Percentiles rank a stretch among this genome's conserved stretches.
Evolutionary conservation across 2,113 vertebrate genomes (phyloP).

Genomic region (Mellivora capensis): DNA sequence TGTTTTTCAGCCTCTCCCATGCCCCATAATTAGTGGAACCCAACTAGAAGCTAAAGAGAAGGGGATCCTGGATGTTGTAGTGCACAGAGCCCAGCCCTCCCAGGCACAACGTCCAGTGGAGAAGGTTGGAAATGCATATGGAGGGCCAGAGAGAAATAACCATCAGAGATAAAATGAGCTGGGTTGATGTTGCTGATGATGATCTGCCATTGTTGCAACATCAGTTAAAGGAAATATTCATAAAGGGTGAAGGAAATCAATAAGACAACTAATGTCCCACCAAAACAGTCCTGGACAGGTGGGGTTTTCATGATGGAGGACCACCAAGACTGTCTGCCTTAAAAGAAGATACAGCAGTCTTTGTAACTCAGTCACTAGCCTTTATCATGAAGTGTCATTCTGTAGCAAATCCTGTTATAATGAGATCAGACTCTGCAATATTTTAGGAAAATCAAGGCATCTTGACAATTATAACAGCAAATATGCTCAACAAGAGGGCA

Average conservation of each 20-base stretch:
- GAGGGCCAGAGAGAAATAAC: not conserved
- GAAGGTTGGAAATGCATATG: not conserved
- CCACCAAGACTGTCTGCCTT: not conserved
- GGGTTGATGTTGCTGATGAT: not conserved
- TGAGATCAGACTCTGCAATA: not conserved
- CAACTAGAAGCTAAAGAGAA: not conserved
- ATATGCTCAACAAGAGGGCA: conserved; percentile 26
- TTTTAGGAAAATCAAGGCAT: conserved; percentile 36
- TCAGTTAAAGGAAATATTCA: not conserved
- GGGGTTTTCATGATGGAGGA: not conserved
- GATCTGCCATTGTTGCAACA: not conserved
- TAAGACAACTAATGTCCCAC: not conserved
- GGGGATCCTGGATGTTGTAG: too few species aligned
- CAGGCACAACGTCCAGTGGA: not conserved
- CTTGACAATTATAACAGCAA: not conserved
- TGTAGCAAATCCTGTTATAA: conserved; percentile 34
- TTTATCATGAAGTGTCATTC: not conserved
- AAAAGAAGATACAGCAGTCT: not conserved
- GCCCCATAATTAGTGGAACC: not conserved
- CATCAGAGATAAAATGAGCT: not conserved
- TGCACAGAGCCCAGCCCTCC: not conserved
- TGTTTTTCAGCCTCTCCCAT: not conserved
- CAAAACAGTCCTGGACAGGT: not conserved
- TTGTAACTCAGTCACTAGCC: not conserved
- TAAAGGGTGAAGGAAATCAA: not conserved